Evolutionary conservation across 64 coral and sea anemone genomes (phyloP).

Genomic region (Porites australiensis): DNA sequence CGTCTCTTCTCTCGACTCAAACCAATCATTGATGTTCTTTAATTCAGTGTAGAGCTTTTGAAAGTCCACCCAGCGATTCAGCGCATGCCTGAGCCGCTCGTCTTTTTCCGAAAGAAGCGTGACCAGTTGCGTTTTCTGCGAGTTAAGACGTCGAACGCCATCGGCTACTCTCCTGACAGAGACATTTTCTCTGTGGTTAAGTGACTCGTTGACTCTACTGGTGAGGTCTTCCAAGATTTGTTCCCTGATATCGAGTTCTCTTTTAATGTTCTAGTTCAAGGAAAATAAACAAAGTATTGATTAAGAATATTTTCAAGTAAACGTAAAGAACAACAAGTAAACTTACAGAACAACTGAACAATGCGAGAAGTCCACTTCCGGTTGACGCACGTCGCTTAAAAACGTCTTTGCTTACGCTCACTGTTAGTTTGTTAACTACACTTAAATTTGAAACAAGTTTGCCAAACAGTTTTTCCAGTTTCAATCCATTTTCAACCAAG

Average conservation of each 20-base stretch:
- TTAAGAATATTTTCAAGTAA: no score
- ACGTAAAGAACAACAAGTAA: no score
- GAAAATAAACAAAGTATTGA: neutral
- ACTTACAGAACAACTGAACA: no score
- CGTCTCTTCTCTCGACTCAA: constrained; percentile 70
- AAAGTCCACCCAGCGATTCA: constrained; percentile 87
- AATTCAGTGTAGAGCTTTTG: constrained; percentile 79
- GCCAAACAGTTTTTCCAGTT: no score
- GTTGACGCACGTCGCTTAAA: no score
- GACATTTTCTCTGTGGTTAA: constrained; percentile 18
- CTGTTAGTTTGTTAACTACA: no score
- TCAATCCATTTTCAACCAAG: neutral
- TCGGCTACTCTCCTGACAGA: constrained; percentile 36
- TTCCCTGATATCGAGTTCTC: constrained; percentile 51
- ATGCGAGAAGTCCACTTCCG: no score
- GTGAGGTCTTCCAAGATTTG: constrained; percentile 57
- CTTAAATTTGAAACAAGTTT: no score
- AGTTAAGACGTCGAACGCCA: constrained; percentile 52
- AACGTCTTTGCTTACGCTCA: no score
- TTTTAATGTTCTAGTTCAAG: constrained; percentile 47
- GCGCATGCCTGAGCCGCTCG: constrained; percentile 57
- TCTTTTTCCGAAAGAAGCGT: constrained; percentile 74
- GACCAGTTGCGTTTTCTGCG: constrained; percentile 41
- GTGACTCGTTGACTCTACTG: constrained; percentile 42
- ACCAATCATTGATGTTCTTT: constrained; percentile 87